These are phyloP conservation scores for Pygoscelis adeliae DNA, from an alignment of 2,113 vertebrate species.

Conservation along the genomic window DNA sequence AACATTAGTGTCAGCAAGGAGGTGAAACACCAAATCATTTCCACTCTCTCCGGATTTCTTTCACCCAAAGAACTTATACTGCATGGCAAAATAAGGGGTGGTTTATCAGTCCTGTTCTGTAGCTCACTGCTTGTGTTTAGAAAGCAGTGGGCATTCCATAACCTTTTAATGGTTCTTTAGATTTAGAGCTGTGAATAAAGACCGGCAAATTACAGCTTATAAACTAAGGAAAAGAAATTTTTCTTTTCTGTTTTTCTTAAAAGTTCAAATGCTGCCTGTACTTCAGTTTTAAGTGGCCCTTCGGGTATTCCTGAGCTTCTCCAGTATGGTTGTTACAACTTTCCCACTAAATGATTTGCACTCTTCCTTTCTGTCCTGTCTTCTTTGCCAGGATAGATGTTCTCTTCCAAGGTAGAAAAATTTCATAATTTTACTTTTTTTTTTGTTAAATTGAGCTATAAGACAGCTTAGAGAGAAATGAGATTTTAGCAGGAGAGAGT, in stretches of 20 bases:
- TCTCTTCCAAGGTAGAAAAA: conserved; percentile 26
- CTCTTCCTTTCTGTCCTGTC: background rate
- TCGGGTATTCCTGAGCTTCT: background rate
- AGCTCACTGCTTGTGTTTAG: background rate
- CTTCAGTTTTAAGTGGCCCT: background rate
- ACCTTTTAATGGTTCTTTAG: background rate
- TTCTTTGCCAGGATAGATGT: background rate
- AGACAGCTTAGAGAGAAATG: background rate
- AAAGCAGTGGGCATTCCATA: background rate
- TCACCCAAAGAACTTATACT: background rate
- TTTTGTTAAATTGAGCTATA: conserved; percentile 16
- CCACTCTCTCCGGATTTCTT: background rate
- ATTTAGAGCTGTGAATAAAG: background rate
- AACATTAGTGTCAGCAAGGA: background rate
- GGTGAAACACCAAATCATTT: background rate
- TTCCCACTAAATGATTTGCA: background rate
- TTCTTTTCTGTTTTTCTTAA: background rate
- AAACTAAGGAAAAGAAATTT: background rate
- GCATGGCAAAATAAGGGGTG: background rate
- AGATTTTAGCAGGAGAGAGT: conserved; percentile 3
- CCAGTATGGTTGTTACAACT: background rate
- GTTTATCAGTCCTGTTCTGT: background rate
- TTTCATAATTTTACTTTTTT: background rate
- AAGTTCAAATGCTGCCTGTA: background rate
- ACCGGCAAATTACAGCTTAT: background rate